Conservation (phyloP, 2,888 invertebrate genomes). For the Harpalus rubripes region DNA sequence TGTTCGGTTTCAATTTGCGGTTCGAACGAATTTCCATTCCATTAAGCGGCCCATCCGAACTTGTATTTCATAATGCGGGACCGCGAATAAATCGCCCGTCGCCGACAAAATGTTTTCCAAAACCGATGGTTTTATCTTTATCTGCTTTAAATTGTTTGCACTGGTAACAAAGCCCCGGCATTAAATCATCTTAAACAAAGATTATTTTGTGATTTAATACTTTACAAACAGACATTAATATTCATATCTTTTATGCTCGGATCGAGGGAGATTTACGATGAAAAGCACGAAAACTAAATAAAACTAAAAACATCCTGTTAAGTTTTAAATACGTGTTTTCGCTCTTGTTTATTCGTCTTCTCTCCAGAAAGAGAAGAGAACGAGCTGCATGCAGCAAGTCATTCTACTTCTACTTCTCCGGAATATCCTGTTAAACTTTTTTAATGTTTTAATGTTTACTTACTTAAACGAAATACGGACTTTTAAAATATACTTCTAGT, state of each 20-base stretch:
- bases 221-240: slow-evolving; percentile 65
- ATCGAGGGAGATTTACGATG: slow-evolving; percentile 58
- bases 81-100: slow-evolving; percentile 38
- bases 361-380: neutral
- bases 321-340: slow-evolving; percentile 54
- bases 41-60: slow-evolving; percentile 38
- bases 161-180: slow-evolving; percentile 56
- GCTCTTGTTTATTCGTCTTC: slow-evolving; percentile 42
- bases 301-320: slow-evolving; percentile 52
- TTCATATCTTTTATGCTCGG: slow-evolving; percentile 61
- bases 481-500: slow-evolving; percentile 39
- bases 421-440: slow-evolving; percentile 47
- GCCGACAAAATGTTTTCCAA: slow-evolving; percentile 60
- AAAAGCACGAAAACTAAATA: slow-evolving; percentile 55
- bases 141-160: slow-evolving; percentile 61
- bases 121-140: slow-evolving; percentile 61
- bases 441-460: slow-evolving; percentile 52
- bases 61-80: slow-evolving; percentile 52
- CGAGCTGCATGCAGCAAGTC: neutral
- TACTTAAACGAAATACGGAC: slow-evolving; percentile 52
- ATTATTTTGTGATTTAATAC: slow-evolving; percentile 64
- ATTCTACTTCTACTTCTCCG: slow-evolving; percentile 6
- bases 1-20: slow-evolving; percentile 61
- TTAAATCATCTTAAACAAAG: slow-evolving; percentile 65
- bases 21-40: slow-evolving; percentile 57